Conservation (phyloP, 2,888 invertebrate species). For the Lochmaea crataegi region DNA sequence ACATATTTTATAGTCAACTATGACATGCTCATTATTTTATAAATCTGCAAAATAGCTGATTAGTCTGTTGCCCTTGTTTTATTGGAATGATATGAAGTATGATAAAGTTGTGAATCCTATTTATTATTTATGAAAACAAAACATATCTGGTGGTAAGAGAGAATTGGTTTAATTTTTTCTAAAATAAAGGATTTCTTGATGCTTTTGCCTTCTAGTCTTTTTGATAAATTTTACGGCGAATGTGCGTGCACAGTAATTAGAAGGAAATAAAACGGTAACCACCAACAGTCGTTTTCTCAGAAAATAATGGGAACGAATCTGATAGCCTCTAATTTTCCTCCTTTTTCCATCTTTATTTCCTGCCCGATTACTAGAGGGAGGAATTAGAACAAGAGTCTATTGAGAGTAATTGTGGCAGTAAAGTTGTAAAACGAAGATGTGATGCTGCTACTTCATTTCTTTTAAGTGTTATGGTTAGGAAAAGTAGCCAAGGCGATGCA, state of each 20-base stretch:
- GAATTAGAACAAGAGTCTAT: neutral
- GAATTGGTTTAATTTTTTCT: too few species aligned
- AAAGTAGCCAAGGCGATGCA: neutral
- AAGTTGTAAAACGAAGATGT: neutral
- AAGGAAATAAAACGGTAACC: neutral
- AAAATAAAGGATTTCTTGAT: too few species aligned
- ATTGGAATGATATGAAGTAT: too few species aligned
- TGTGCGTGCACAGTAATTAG: neutral
- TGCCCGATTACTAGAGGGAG: neutral
- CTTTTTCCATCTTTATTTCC: neutral
- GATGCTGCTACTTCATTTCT: neutral
- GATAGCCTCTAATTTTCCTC: constrained; percentile 1
- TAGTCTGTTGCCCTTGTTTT: too few species aligned
- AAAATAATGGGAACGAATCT: neutral
- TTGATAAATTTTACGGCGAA: neutral
- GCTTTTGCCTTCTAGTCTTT: too few species aligned
- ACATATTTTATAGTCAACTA: too few species aligned
- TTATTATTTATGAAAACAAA: too few species aligned
- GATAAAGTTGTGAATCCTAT: too few species aligned
- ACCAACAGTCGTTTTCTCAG: neutral
- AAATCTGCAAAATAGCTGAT: too few species aligned
- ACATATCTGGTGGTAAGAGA: too few species aligned
- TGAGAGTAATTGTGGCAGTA: constrained; percentile 1
- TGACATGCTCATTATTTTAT: too few species aligned
- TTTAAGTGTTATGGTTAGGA: neutral